Evolutionary conservation across 2,797 vertebrate species (phyloP), one percentile per base, ranked within the genome.

Genomic region (Platalea minor): DNA sequence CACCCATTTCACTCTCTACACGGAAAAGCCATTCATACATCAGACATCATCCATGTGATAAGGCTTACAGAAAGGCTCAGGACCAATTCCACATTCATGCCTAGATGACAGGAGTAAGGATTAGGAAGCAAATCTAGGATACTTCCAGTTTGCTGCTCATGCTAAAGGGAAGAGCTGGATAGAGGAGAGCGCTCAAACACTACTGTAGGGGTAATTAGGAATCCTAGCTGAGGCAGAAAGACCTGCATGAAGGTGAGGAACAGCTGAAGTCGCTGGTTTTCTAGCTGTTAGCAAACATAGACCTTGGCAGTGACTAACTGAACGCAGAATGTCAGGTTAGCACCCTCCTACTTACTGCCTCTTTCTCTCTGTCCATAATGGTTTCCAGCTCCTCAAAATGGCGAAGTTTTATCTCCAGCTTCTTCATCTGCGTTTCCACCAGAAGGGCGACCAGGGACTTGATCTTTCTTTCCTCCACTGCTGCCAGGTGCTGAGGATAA

Each of bases 361-460:
- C 99, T 21, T 99, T 99, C 95, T 99, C 99, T 51, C 99, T 97
- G 97, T 99, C 99, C 99, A 99, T 99, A 93, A 99, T 99, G 91
- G 99, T 99, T 97, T 99, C 99, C 57, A 99, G 96, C 95, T 99
- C 99, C 97, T 99, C 99, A 61, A 99, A 99, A 96, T 99, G 99
- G 79, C 99, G 98, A 79, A 99, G 98, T 91, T 99, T 99, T 92
- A 99, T 99, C 98, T 99, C 99, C 97, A 99, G 96, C 94, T 99
- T 99, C 98, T 99, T 99, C 99, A 99, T 99, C 97, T 99, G 99
- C 0, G 99, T 99, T 96, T 99, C 99, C 94, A 99, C 99, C 97
- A 99, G 96, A 57, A 99, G 98, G n/a, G 99, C 99, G 2, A 99
- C 99, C 89, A 99, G 96, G 59, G 99, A 99, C 95, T 99, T 99